Evolutionary conservation across 2,797 vertebrate genomes (phyloP).

Genomic region (Macrochelys suwanniensis): DNA sequence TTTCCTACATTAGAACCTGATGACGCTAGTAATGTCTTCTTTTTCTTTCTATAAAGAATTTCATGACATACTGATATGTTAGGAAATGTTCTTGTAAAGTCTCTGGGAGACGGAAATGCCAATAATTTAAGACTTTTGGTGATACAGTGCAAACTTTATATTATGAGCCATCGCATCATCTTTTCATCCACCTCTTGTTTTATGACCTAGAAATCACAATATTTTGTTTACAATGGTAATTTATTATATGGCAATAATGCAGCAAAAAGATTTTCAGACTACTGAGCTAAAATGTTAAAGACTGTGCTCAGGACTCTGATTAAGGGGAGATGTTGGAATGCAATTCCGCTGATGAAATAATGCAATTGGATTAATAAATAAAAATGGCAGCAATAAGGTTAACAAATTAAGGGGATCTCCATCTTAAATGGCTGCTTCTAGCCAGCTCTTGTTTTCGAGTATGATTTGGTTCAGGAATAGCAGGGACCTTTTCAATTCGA

Average conservation of each 20-base stretch:
- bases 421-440: slow-evolving; percentile 39
- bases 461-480: not conserved
- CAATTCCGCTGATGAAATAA: slow-evolving; percentile 59
- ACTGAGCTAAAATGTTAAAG: slow-evolving; percentile 62
- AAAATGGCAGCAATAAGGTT: slow-evolving; percentile 66
- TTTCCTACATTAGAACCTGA: not conserved
- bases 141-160: slow-evolving; percentile 64
- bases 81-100: slow-evolving; percentile 43
- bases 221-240: slow-evolving; percentile 69
- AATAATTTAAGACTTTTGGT: slow-evolving; percentile 50
- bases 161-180: slow-evolving; percentile 58
- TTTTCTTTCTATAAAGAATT: slow-evolving; percentile 42
- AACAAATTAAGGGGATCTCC: slow-evolving; percentile 59
- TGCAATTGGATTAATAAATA: slow-evolving; percentile 76
- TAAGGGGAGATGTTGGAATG: slow-evolving; percentile 25
- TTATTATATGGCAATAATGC: slow-evolving; percentile 59
- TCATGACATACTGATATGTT: slow-evolving; percentile 47
- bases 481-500: not conserved
- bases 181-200: slow-evolving; percentile 71
- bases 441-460: slow-evolving; percentile 37
- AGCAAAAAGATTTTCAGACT: slow-evolving; percentile 73
- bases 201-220: slow-evolving; percentile 67
- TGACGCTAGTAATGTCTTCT: not conserved
- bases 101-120: slow-evolving; percentile 15
- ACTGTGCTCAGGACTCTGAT: slow-evolving; percentile 8